These are phyloP conservation scores for Andrena camellia DNA, from an alignment of 2,888 invertebrate species.

Conservation along the genomic window DNA sequence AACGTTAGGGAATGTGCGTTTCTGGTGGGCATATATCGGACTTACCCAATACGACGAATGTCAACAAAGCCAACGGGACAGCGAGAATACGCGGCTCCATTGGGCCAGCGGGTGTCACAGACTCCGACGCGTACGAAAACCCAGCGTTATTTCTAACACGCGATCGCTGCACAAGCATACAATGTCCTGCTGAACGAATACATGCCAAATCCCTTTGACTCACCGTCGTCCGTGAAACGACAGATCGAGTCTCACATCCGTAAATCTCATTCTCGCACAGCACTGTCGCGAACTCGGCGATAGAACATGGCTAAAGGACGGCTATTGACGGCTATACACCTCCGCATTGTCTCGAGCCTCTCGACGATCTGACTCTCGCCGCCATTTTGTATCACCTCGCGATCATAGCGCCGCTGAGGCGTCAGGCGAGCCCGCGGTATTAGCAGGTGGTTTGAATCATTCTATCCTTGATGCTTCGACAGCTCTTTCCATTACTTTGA, in stretches of 20 bases:
- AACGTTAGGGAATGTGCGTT: neutral
- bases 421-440: neutral
- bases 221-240: slow-evolving; percentile 62
- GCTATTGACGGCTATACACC: slow-evolving; percentile 65
- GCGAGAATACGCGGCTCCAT: slow-evolving; percentile 75
- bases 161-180: slow-evolving; percentile 66
- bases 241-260: slow-evolving; percentile 55
- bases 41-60: slow-evolving; percentile 73
- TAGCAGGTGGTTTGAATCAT: slow-evolving; percentile 49
- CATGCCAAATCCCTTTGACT: slow-evolving; percentile 64
- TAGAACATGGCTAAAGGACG: slow-evolving; percentile 67
- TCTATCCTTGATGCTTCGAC: neutral
- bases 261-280: slow-evolving; percentile 64
- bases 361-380: slow-evolving; percentile 63
- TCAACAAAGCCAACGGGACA: slow-evolving; percentile 75
- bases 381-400: slow-evolving; percentile 61
- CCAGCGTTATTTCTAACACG: slow-evolving; percentile 59
- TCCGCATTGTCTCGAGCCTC: slow-evolving; percentile 75
- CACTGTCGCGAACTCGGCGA: slow-evolving; percentile 49
- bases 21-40: neutral
- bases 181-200: slow-evolving; percentile 63
- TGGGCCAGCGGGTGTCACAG: slow-evolving; percentile 73
- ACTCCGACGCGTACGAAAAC: slow-evolving; percentile 71
- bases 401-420: slow-evolving; percentile 24
- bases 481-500: neutral